These are phyloP conservation scores for Charanyca ferruginea DNA, from an alignment of 2,888 invertebrate genomes.

Conservation along the genomic window DNA sequence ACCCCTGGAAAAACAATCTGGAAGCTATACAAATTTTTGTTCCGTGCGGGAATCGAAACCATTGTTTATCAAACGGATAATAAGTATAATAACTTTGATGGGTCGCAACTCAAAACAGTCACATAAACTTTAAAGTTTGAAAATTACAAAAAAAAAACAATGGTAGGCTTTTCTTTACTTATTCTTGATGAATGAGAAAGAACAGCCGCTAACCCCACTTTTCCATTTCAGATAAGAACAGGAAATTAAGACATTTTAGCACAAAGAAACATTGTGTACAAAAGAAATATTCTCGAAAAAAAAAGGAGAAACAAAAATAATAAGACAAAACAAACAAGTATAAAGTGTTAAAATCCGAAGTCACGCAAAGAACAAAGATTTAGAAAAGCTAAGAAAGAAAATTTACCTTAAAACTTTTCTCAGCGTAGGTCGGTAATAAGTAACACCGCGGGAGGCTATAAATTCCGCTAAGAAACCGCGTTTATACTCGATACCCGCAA, in stretches of 20 bases:
- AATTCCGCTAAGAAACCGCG: slow-evolving; percentile 76
- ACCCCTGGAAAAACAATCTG: too few species aligned
- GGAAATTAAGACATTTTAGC: slow-evolving; percentile 49
- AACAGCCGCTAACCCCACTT: slow-evolving; percentile 29
- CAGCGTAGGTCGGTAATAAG: slow-evolving; percentile 73
- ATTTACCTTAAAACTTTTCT: slow-evolving; percentile 74
- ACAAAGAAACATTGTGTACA: slow-evolving; percentile 45
- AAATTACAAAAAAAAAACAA: slow-evolving; percentile 5
- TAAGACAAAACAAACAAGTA: slow-evolving; percentile 63
- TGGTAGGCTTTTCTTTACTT: not conserved
- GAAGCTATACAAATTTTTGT: too few species aligned
- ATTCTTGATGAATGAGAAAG: slow-evolving; percentile 29
- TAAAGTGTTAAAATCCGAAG: slow-evolving; percentile 62
- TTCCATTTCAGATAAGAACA: slow-evolving; percentile 52
- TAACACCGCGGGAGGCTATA: slow-evolving; percentile 76
- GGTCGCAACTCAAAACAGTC: not conserved
- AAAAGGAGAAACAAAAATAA: slow-evolving; percentile 35
- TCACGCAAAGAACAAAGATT: slow-evolving; percentile 70
- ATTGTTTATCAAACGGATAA: too few species aligned
- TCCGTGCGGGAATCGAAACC: too few species aligned
- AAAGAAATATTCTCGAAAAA: slow-evolving; percentile 43
- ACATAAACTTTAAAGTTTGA: slow-evolving; percentile 1
- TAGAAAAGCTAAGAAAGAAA: slow-evolving; percentile 72
- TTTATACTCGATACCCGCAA: slow-evolving; percentile 75
- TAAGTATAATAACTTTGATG: not conserved